Evolutionary conservation across 2,113 vertebrate species (phyloP).

Genomic region (Leptobrachium ailaonicum): DNA sequence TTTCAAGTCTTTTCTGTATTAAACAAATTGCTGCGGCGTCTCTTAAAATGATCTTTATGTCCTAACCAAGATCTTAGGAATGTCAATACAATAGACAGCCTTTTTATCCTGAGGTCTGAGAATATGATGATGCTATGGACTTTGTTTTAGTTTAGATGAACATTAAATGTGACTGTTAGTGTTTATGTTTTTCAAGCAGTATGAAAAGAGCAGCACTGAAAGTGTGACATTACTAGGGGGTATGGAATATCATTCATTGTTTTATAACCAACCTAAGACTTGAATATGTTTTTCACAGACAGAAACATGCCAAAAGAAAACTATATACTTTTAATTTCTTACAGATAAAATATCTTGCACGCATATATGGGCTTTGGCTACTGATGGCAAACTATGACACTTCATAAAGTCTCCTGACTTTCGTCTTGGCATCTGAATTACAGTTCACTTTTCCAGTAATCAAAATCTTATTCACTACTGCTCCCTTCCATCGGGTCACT

Average conservation of each 20-base stretch:
- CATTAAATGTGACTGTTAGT: constrained; percentile 6
- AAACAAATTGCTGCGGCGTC: background rate
- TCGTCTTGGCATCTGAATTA: too few relatives aligned
- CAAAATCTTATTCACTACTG: too few relatives aligned
- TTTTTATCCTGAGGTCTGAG: background rate
- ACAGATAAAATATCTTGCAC: too few relatives aligned
- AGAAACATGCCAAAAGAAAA: too few relatives aligned
- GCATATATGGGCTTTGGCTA: too few relatives aligned
- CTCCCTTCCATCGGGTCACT: too few relatives aligned
- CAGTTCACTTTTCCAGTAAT: too few relatives aligned
- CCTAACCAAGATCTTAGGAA: background rate
- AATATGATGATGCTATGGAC: background rate
- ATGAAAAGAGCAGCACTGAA: background rate
- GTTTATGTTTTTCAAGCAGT: constrained; percentile 7
- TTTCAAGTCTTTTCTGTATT: too few relatives aligned
- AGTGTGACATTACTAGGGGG: constrained; percentile 6
- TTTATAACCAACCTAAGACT: background rate
- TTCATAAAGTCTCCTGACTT: too few relatives aligned
- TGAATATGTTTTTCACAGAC: too few relatives aligned
- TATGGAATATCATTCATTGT: background rate
- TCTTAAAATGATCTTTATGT: background rate
- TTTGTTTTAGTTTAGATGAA: background rate
- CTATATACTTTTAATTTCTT: too few relatives aligned
- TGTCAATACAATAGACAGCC: background rate
- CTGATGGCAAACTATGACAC: too few relatives aligned